A percentile compares a stretch with the other conserved stretches of the same genome.
Conservation (phyloP, 2,888 invertebrate genomes). For the Eupithecia tripunctaria region DNA sequence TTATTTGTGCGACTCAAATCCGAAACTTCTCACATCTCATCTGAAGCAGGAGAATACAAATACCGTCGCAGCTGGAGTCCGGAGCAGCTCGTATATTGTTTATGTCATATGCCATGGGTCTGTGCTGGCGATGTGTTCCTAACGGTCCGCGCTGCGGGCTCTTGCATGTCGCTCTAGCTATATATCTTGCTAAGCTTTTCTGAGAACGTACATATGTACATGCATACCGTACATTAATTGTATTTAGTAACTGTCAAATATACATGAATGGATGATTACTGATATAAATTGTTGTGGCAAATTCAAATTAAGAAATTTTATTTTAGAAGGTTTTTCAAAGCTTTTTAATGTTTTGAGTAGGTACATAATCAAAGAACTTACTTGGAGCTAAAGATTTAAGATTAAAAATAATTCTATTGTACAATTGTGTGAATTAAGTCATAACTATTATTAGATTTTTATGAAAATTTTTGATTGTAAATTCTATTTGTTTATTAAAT, state of each 20-base stretch:
- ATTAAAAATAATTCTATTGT: too few species aligned
- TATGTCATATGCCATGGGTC: neutral
- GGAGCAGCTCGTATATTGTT: neutral
- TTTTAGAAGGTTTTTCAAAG: neutral
- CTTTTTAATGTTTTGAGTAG: neutral
- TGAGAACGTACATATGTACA: neutral
- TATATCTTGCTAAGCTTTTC: neutral
- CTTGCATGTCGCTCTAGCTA: neutral
- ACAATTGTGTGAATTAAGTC: too few species aligned
- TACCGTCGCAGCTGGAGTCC: neutral
- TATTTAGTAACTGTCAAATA: neutral
- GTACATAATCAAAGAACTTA: neutral
- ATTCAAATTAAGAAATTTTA: neutral
- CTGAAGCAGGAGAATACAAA: neutral
- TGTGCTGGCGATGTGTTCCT: neutral
- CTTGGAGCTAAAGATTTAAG: neutral
- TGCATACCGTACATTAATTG: neutral
- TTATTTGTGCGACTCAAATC: neutral
- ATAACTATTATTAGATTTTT: too few species aligned
- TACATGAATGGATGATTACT: neutral
- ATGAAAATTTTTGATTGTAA: too few species aligned
- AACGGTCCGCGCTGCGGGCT: neutral
- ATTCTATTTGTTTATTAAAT: too few species aligned
- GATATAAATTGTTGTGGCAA: neutral
- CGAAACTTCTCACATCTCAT: neutral